Conservation (phyloP, 2,113 vertebrate species). For the Conger conger region DNA sequence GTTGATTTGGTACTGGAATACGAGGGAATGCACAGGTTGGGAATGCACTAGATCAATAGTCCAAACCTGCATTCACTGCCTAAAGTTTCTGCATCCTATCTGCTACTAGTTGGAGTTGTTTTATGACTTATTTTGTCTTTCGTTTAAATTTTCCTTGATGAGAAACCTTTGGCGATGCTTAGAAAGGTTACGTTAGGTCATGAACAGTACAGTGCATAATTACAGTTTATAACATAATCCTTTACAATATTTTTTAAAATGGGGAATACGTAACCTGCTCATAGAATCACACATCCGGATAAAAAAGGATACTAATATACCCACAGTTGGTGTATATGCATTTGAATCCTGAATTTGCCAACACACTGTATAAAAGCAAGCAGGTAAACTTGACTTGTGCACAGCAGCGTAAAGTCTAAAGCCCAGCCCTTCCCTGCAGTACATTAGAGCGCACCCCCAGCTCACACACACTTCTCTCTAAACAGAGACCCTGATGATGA, state of each 20-base stretch:
- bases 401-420: too few relatives aligned
- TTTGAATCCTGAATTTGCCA: background rate
- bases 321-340: background rate
- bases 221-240: too few relatives aligned
- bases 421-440: too few relatives aligned
- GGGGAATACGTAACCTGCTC: background rate
- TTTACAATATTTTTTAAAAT: background rate
- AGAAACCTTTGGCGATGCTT: background rate
- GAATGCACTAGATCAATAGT: background rate
- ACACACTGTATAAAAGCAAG: too few relatives aligned
- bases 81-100: background rate
- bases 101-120: background rate
- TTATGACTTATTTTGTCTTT: background rate
- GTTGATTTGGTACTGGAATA: background rate
- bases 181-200: background rate
- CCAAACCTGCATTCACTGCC: background rate
- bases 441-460: too few relatives aligned
- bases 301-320: background rate
- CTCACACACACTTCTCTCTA: background rate
- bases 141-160: background rate
- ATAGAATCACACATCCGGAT: background rate
- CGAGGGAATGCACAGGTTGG: background rate
- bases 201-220: too few relatives aligned
- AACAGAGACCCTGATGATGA: constrained; percentile 25
- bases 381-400: too few relatives aligned